Evolutionary conservation across 2,797 vertebrate species (phyloP).

Genomic region (Coluber constrictor): DNA sequence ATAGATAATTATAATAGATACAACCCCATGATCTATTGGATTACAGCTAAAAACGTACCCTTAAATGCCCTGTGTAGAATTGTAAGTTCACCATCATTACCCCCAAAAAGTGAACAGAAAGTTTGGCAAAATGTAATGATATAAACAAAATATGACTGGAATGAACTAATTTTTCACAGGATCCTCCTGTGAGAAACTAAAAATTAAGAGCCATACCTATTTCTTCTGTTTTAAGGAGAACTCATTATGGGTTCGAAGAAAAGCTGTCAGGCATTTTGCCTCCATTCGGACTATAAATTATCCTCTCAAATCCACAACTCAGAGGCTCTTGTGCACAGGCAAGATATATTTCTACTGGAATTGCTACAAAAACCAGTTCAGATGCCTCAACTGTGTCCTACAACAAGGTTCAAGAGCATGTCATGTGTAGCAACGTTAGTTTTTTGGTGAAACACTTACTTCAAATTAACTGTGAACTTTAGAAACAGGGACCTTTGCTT

Average conservation of each 20-base stretch:
- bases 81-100: neutral
- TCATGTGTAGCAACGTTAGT: neutral
- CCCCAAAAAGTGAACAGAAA: neutral
- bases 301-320: neutral
- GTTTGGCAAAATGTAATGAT: neutral
- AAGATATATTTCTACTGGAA: neutral
- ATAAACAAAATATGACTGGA: neutral
- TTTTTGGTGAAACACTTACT: neutral
- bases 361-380: neutral
- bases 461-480: neutral
- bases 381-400: neutral
- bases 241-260: neutral
- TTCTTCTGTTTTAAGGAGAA: neutral
- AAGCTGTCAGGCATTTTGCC: neutral
- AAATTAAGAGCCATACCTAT: neutral
- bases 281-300: neutral
- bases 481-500: neutral
- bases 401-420: neutral
- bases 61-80: neutral
- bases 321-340: neutral
- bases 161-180: neutral
- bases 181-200: neutral
- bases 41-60: neutral
- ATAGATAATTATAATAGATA: neutral
- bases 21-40: neutral